These are phyloP conservation scores for Porites evermanni DNA, from an alignment of 92 coral and sea anemone genomes.

Conservation along the genomic window DNA sequence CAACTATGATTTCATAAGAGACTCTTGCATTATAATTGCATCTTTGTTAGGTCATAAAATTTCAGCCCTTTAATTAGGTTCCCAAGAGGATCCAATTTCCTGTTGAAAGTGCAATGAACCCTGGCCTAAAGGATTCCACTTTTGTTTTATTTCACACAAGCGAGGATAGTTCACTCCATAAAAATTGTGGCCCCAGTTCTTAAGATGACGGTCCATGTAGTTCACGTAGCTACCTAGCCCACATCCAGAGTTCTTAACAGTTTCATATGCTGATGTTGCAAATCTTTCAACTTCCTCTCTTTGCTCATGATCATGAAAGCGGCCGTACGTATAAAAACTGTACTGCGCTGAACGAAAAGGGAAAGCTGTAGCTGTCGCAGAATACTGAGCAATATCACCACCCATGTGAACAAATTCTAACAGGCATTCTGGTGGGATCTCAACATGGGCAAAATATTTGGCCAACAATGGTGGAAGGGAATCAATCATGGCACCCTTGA, in stretches of 20 bases:
- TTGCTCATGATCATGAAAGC: slow-evolving; percentile 60
- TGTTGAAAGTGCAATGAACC: slow-evolving; percentile 88
- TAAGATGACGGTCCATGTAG: slow-evolving; percentile 80
- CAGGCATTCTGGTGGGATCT: slow-evolving; percentile 78
- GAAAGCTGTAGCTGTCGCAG: slow-evolving; percentile 65
- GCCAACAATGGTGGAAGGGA: slow-evolving; percentile 67
- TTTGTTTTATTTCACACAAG: slow-evolving; percentile 75
- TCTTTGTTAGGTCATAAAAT: neutral
- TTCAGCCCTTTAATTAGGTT: slow-evolving; percentile 41
- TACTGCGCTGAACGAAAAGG: slow-evolving; percentile 32
- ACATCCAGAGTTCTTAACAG: slow-evolving; percentile 68
- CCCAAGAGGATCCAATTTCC: slow-evolving; percentile 90
- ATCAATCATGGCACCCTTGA: slow-evolving; percentile 81
- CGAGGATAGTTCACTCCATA: slow-evolving; percentile 80
- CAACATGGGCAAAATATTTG: slow-evolving; percentile 65
- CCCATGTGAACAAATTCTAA: slow-evolving; percentile 92
- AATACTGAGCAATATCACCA: slow-evolving; percentile 73
- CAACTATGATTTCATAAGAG: too few relatives aligned
- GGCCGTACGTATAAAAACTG: slow-evolving; percentile 77
- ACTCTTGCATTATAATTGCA: too few relatives aligned
- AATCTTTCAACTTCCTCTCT: slow-evolving; percentile 66
- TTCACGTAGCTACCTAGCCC: slow-evolving; percentile 86
- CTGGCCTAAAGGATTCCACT: slow-evolving; percentile 83
- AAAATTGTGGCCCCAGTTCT: slow-evolving; percentile 75
- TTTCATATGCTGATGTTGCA: slow-evolving; percentile 80